A percentile compares a stretch with the other conserved stretches of the same genome.
These are phyloP conservation scores for Harpalus rubripes DNA, from an alignment of 2,888 invertebrate genomes.

Conservation along the genomic window DNA sequence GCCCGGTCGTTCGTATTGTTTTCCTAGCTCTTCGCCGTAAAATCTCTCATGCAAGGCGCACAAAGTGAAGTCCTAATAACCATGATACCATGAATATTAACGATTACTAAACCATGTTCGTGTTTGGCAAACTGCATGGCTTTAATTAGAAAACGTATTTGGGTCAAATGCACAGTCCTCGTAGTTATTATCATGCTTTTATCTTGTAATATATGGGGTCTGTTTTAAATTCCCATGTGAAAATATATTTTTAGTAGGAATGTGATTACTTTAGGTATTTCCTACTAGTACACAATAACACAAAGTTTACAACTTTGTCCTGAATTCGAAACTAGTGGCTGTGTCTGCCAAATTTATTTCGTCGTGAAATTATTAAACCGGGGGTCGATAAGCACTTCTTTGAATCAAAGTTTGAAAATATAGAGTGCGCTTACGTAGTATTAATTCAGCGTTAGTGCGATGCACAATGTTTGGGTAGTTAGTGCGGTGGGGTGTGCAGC, in stretches of 20 bases:
- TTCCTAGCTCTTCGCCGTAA: no score
- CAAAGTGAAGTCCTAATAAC: constrained; percentile 15
- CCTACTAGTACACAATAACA: neutral
- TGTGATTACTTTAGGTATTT: constrained; percentile 16
- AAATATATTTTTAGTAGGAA: constrained; percentile 20
- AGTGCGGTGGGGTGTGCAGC: no score
- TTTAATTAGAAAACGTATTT: constrained; percentile 38
- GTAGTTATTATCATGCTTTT: constrained; percentile 2
- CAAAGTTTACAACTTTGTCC: neutral
- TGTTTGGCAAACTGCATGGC: constrained; percentile 41
- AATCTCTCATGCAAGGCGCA: neutral
- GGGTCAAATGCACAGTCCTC: constrained; percentile 9
- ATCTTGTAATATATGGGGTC: constrained; percentile 6
- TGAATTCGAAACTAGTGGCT: neutral
- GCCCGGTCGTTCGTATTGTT: no score
- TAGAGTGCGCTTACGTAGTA: no score
- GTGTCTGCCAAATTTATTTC: no score
- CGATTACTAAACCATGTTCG: constrained; percentile 25
- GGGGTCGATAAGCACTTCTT: no score
- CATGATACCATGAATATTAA: constrained; percentile 38
- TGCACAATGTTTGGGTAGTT: no score
- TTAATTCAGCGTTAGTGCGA: no score
- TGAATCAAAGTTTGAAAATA: no score
- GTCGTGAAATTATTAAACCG: no score
- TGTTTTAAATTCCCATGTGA: constrained; percentile 24